Conservation (phyloP, 2,888 invertebrate species). For the Cephus runcator region DNA sequence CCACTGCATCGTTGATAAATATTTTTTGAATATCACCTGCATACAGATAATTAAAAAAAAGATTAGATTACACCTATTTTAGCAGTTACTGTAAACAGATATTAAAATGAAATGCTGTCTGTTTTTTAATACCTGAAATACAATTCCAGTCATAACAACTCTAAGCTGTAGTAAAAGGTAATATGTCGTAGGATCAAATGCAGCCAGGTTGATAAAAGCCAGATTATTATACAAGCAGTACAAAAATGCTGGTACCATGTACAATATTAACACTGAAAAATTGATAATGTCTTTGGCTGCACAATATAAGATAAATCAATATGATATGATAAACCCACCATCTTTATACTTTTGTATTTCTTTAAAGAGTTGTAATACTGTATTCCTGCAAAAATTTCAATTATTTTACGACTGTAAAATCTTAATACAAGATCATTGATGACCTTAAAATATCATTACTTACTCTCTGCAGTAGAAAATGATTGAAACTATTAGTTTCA, state of each 20-base stretch:
- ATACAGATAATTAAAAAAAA: constrained; percentile 11
- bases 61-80: constrained; percentile 3
- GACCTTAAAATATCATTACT: constrained; percentile 46
- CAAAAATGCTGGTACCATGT: constrained; percentile 90
- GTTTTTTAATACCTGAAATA: constrained; percentile 81
- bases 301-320: constrained; percentile 26
- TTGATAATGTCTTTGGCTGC: constrained; percentile 12
- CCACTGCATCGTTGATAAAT: constrained; percentile 87
- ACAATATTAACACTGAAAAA: constrained; percentile 79
- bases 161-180: constrained; percentile 89
- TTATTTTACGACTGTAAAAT: background rate
- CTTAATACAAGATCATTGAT: background rate
- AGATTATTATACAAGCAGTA: constrained; percentile 97
- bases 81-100: constrained; percentile 5
- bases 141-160: constrained; percentile 90
- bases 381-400: constrained; percentile 42
- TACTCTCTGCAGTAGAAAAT: constrained; percentile 78
- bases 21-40: constrained; percentile 87
- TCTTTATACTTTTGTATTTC: constrained; percentile 51
- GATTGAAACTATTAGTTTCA: constrained; percentile 82
- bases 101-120: background rate
- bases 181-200: constrained; percentile 95
- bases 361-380: constrained; percentile 37
- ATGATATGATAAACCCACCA: constrained; percentile 43
- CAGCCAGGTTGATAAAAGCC: constrained; percentile 88